phyloP scores from a whole-genome alignment of 1,140 invertebrate species.

The Drosophila lacteicornis region DNA sequence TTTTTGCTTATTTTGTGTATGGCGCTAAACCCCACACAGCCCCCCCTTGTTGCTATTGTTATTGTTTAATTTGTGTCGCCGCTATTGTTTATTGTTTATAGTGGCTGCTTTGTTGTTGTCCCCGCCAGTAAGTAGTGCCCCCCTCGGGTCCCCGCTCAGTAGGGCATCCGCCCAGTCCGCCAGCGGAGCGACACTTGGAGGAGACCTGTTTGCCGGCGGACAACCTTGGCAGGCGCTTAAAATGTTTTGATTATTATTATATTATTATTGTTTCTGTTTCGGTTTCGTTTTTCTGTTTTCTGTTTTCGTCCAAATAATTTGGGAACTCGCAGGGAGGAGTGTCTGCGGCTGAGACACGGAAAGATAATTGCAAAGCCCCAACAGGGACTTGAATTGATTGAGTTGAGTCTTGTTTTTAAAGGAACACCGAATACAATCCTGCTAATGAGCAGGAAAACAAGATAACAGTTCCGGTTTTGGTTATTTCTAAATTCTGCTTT shows the following conservation, averaged over 20 bases:
- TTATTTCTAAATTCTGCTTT: neutral
- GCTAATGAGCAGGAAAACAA: neutral
- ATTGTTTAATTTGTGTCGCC: constrained; percentile 68
- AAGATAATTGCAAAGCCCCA: constrained; percentile 5
- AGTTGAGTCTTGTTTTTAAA: neutral
- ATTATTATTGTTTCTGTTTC: constrained; percentile 54
- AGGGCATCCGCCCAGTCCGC: constrained; percentile 41
- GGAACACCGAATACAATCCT: neutral
- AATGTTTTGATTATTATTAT: constrained; percentile 79
- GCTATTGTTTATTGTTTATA: constrained; percentile 34
- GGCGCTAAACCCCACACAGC: constrained; percentile 19
- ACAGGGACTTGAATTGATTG: constrained; percentile 13
- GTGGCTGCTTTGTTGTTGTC: constrained; percentile 21
- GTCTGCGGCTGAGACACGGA: neutral
- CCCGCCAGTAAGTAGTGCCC: constrained; percentile 5
- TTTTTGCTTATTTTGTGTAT: constrained; percentile 72
- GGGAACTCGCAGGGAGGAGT: neutral
- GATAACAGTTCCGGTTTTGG: neutral
- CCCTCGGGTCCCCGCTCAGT: constrained; percentile 7
- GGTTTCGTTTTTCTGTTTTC: constrained; percentile 5
- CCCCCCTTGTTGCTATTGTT: constrained; percentile 17
- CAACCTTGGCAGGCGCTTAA: constrained; percentile 79
- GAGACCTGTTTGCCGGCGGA: constrained; percentile 31
- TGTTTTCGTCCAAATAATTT: constrained; percentile 18
- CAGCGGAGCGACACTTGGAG: neutral